Percentiles rank a stretch among this genome's conserved stretches.
These are phyloP conservation scores for Phataginus tetradactyla DNA, from an alignment of 2,797 vertebrate genomes.

Conservation along the genomic window DNA sequence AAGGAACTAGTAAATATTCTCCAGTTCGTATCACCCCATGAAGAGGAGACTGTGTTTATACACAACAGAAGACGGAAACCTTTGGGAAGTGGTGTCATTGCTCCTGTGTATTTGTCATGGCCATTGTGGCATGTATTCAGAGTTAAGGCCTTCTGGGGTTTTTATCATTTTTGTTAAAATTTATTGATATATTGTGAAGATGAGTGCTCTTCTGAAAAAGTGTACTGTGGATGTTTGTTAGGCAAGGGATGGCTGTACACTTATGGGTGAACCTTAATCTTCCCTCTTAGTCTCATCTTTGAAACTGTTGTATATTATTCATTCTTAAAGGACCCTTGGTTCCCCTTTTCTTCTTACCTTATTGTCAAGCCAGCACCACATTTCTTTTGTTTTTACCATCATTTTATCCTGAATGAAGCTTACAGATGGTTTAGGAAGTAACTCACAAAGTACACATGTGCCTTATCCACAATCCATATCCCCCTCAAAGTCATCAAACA, in stretches of 20 bases:
- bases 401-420: not conserved
- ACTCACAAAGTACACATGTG: not conserved
- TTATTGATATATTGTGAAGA: not conserved
- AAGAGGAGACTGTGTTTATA: not conserved
- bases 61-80: not conserved
- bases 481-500: not conserved
- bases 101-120: not conserved
- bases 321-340: not conserved
- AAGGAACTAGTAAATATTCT: conserved; percentile 35
- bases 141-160: not conserved
- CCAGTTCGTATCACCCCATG: not conserved
- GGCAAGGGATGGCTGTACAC: not conserved
- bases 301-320: not conserved
- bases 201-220: not conserved
- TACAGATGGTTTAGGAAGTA: conserved; percentile 1
- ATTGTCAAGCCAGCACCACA: not conserved
- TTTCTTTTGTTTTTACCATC: conserved; percentile 21
- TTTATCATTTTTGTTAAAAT: not conserved
- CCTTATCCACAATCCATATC: not conserved
- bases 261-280: not conserved
- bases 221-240: not conserved
- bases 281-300: not conserved
- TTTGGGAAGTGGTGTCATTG: not conserved
- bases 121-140: not conserved
- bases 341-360: not conserved